phyloP scores from a whole-genome alignment of 2,113 vertebrate species.

The Apistogramma diplotaenia region DNA sequence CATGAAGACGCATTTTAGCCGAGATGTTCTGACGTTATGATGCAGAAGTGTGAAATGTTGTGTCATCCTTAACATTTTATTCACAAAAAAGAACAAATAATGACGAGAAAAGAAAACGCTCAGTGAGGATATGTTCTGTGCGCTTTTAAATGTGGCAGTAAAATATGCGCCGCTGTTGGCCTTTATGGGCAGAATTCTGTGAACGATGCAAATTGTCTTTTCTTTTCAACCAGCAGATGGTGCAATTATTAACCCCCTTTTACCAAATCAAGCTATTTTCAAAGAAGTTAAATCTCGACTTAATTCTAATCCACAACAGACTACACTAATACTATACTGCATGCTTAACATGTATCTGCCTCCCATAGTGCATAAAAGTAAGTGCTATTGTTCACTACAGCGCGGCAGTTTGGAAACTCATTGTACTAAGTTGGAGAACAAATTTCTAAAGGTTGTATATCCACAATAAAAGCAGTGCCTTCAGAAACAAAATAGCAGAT shows the following conservation, averaged over 20 bases:
- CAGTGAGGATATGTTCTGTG: background rate
- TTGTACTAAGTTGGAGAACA: background rate
- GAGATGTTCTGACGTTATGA: background rate
- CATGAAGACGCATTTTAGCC: conserved; percentile 3
- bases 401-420: background rate
- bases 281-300: background rate
- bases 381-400: background rate
- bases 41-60: background rate
- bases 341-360: background rate
- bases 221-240: conserved; percentile 43
- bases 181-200: background rate
- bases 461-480: background rate
- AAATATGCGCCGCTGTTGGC: background rate
- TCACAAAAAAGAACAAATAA: background rate
- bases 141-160: background rate
- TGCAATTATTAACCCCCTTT: conserved; percentile 22
- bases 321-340: background rate
- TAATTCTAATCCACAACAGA: background rate
- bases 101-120: background rate
- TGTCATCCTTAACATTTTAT: background rate
- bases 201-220: background rate
- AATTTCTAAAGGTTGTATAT: background rate
- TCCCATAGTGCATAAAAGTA: background rate
- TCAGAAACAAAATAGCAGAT: background rate
- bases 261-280: background rate